These are phyloP conservation scores for Pongo abelii DNA, from an alignment of 2,113 vertebrate genomes.

Conservation along the genomic window DNA sequence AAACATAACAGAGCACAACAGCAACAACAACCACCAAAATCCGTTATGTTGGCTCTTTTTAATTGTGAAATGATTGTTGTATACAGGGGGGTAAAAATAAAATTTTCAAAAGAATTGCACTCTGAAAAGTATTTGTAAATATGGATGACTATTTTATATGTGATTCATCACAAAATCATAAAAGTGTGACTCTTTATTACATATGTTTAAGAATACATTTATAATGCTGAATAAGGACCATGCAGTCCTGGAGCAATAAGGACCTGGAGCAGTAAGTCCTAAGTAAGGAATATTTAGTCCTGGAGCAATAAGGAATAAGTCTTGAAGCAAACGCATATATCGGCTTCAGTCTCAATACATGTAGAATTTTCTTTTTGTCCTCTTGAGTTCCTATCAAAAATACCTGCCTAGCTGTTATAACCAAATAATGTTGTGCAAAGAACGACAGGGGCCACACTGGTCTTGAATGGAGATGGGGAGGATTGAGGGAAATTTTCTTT, in stretches of 20 bases:
- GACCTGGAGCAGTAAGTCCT: too few relatives aligned
- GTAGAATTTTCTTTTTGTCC: background rate
- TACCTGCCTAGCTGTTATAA: background rate
- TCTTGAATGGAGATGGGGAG: background rate
- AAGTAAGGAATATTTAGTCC: too few relatives aligned
- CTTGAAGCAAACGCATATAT: background rate
- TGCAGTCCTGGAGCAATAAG: background rate
- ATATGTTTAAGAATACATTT: background rate
- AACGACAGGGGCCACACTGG: background rate
- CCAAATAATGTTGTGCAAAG: background rate
- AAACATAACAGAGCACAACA: background rate
- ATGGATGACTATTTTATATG: background rate
- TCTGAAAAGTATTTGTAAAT: background rate
- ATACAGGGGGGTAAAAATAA: background rate
- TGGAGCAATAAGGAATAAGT: too few relatives aligned
- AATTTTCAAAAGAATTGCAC: background rate
- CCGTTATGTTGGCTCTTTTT: conserved; percentile 1
- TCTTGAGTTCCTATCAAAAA: background rate
- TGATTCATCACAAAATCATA: background rate
- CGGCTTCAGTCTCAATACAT: background rate
- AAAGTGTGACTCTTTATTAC: background rate
- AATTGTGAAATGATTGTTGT: conserved; percentile 64
- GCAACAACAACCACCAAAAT: background rate
- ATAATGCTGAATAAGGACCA: background rate
- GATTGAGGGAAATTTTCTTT: background rate